Conservation (phyloP, 2,888 invertebrate genomes). For the Drosophila hawaiiensis region DNA sequence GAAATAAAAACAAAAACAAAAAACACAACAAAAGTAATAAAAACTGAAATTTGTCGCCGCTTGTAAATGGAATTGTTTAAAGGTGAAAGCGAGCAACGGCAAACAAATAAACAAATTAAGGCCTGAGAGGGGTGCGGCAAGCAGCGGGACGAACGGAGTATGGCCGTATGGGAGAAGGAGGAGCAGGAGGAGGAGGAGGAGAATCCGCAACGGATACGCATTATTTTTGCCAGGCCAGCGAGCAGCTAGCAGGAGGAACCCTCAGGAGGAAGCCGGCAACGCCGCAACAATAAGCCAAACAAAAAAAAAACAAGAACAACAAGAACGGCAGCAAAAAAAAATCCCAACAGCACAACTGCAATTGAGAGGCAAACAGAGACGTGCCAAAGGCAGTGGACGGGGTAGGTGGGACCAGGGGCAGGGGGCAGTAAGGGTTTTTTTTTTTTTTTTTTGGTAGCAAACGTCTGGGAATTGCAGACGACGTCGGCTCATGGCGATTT, state of each 20-base stretch:
- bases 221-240: slow-evolving; percentile 73
- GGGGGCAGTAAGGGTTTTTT: slow-evolving; percentile 1
- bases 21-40: slow-evolving; percentile 75
- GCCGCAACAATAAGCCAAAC: slow-evolving; percentile 70
- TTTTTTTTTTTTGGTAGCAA: slow-evolving; percentile 15
- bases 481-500: slow-evolving; percentile 74
- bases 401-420: neutral
- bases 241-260: slow-evolving; percentile 28
- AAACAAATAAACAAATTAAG: slow-evolving; percentile 79
- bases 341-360: slow-evolving; percentile 41
- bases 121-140: slow-evolving; percentile 16
- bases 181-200: slow-evolving; percentile 3
- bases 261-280: slow-evolving; percentile 35
- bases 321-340: neutral
- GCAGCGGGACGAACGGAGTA: neutral
- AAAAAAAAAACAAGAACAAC: neutral
- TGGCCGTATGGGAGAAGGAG: neutral
- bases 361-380: slow-evolving; percentile 12
- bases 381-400: neutral
- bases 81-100: slow-evolving; percentile 69
- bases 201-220: slow-evolving; percentile 79
- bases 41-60: slow-evolving; percentile 79
- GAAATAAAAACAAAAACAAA: slow-evolving; percentile 26
- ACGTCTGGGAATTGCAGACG: slow-evolving; percentile 79
- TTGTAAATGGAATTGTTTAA: slow-evolving; percentile 80